A percentile compares a stretch with the other conserved stretches of the same genome.
Conservation (phyloP, 2,888 invertebrate genomes). For the Drosophila bunnanda region DNA sequence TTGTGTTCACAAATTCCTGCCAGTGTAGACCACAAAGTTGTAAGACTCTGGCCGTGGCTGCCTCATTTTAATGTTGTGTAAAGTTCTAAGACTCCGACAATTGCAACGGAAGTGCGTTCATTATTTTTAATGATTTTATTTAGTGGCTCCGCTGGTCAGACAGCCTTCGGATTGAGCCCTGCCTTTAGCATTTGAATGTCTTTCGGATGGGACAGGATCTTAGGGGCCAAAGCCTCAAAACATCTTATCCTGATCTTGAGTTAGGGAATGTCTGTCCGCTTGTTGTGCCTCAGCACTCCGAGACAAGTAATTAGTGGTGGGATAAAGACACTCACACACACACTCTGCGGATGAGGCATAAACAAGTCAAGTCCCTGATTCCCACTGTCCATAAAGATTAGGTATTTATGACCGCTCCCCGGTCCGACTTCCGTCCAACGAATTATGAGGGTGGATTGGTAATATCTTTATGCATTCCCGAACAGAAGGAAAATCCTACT, state of each 20-base stretch:
- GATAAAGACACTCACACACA: conserved; percentile 19
- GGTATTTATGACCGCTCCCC: conserved; percentile 41
- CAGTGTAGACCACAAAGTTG: conserved; percentile 8
- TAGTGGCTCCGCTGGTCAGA: conserved; percentile 43
- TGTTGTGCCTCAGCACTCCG: conserved; percentile 27
- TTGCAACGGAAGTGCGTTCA: conserved; percentile 75
- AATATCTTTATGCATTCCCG: conserved; percentile 34
- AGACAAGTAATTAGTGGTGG: conserved; percentile 43
- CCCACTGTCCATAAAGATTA: conserved; percentile 47
- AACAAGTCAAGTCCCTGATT: conserved; percentile 51
- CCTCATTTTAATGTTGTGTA: conserved; percentile 70
- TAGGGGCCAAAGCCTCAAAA: conserved; percentile 10
- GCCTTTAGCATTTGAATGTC: conserved; percentile 51
- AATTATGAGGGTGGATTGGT: conserved; percentile 46
- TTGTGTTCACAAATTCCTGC: background rate
- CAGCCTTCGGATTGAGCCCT: conserved; percentile 9
- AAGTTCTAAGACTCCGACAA: conserved; percentile 73
- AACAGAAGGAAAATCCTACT: conserved; percentile 20
- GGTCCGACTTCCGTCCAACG: conserved; percentile 39
- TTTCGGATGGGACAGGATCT: conserved; percentile 53
- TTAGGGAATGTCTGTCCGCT: conserved; percentile 17
- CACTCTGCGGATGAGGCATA: conserved; percentile 27
- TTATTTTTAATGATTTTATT: conserved; percentile 80
- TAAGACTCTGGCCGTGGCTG: conserved; percentile 21
- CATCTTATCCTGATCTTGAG: conserved; percentile 51